phyloP scores from a whole-genome alignment of 2,113 vertebrate genomes.

The Catharus minimus region DNA sequence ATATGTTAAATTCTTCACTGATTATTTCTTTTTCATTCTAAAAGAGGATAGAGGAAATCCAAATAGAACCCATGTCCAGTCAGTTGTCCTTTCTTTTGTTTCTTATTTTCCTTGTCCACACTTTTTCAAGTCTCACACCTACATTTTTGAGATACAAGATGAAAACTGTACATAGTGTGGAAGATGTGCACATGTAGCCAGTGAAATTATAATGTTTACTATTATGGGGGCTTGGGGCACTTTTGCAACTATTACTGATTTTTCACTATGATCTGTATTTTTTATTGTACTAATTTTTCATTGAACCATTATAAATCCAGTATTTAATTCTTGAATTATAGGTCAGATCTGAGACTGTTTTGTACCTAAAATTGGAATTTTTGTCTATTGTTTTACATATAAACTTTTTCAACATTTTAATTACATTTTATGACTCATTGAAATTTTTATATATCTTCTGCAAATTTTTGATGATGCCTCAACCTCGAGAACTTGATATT shows the following conservation, averaged over 20 bases:
- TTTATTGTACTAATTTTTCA: neutral
- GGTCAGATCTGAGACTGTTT: neutral
- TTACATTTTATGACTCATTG: neutral
- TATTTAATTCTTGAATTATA: neutral
- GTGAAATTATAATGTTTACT: neutral
- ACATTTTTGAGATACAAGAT: neutral
- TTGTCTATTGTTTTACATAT: neutral
- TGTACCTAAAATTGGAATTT: neutral
- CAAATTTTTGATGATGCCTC: neutral
- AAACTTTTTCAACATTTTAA: neutral
- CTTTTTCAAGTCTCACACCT: neutral
- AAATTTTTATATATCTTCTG: neutral
- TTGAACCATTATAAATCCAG: neutral
- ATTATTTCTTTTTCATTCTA: neutral
- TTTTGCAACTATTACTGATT: neutral
- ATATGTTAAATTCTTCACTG: neutral
- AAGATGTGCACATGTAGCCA: neutral
- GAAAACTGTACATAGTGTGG: neutral
- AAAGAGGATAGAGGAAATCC: neutral
- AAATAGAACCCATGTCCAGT: neutral
- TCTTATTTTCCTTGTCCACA: neutral
- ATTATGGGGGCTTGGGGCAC: fast-evolving
- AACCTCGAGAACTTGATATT: neutral
- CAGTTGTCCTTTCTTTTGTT: neutral
- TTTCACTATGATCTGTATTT: neutral